Percentiles rank a stretch among this genome's conserved stretches.
phyloP scores from a whole-genome alignment of 2,888 invertebrate species.

The Molorchus minor region DNA sequence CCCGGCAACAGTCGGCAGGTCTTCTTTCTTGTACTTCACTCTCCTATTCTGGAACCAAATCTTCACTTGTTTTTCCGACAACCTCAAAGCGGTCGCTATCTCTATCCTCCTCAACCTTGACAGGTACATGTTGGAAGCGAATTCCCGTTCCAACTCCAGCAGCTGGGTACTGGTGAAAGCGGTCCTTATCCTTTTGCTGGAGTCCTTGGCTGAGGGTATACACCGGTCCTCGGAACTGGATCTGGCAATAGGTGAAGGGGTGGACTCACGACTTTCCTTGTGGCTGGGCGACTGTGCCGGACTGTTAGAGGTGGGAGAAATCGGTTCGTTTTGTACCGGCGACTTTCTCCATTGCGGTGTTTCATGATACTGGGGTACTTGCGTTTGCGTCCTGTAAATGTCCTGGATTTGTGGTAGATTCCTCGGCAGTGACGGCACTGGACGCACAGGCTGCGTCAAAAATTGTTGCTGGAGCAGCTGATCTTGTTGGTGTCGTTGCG shows the following conservation, averaged over 20 bases:
- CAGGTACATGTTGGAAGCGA: conserved; percentile 89
- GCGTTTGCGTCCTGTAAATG: no score
- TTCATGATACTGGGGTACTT: no score
- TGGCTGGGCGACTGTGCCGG: conserved; percentile 43
- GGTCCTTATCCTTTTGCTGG: conserved; percentile 89
- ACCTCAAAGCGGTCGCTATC: conserved; percentile 86
- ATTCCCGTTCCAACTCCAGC: conserved; percentile 88
- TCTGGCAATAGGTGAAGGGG: conserved; percentile 66
- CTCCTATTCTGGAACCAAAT: conserved; percentile 95
- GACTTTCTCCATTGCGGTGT: conserved; percentile 5
- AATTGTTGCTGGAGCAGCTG: conserved; percentile 58
- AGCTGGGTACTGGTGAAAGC: conserved; percentile 93
- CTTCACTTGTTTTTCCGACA: conserved; percentile 95
- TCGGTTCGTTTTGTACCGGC: conserved; percentile 17
- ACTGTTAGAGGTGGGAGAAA: conserved; percentile 38
- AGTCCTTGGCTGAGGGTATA: conserved; percentile 66
- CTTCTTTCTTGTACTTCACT: conserved; percentile 93
- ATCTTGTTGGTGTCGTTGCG: conserved; percentile 66
- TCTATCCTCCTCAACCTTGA: conserved; percentile 90
- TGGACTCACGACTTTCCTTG: conserved; percentile 65
- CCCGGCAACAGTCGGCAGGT: conserved; percentile 64
- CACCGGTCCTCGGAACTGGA: conserved; percentile 63
- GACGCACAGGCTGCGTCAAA: conserved; percentile 50
- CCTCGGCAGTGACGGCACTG: conserved; percentile 53
- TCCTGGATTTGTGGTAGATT: conserved; percentile 37